A percentile compares a stretch with the other conserved stretches of the same genome.
Conservation (phyloP, 2,113 vertebrate genomes). For the Oncorhynchus gorbuscha region DNA sequence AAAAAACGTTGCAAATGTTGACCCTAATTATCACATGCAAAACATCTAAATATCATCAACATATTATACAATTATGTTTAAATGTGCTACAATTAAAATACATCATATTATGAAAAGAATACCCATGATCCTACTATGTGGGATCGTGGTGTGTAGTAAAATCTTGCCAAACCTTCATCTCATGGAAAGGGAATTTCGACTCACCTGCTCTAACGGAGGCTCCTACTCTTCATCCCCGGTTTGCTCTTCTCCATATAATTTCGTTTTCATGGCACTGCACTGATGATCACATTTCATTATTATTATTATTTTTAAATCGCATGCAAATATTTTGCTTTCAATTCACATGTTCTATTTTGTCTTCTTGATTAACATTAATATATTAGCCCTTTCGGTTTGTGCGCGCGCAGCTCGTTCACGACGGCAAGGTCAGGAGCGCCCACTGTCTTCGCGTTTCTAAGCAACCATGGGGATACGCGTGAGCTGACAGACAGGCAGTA, state of each 20-base stretch:
- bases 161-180: not conserved
- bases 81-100: not conserved
- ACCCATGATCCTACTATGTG: not conserved
- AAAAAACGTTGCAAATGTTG: not conserved
- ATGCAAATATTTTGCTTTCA: conserved; percentile 54
- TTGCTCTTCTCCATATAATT: conserved; percentile 23
- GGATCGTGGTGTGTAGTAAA: not conserved
- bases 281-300: not conserved
- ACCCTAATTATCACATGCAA: not conserved
- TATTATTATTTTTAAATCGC: conserved; percentile 7
- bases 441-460: conserved; percentile 76
- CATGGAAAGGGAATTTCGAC: conserved; percentile 46
- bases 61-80: not conserved
- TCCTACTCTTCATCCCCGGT: conserved; percentile 46
- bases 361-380: conserved; percentile 40
- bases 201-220: conserved; percentile 64
- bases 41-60: not conserved
- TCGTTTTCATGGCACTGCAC: not conserved
- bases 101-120: not conserved
- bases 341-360: conserved; percentile 54
- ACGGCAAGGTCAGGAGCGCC: conserved; percentile 77
- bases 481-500: conserved; percentile 28
- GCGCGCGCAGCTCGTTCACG: conserved; percentile 73
- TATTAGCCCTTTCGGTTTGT: conserved; percentile 44
- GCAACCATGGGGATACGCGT: conserved; percentile 73